Base-by-base conservation (phyloP, 2,113 vertebrate genomes). In the Patagioenas fasciata region DNA sequence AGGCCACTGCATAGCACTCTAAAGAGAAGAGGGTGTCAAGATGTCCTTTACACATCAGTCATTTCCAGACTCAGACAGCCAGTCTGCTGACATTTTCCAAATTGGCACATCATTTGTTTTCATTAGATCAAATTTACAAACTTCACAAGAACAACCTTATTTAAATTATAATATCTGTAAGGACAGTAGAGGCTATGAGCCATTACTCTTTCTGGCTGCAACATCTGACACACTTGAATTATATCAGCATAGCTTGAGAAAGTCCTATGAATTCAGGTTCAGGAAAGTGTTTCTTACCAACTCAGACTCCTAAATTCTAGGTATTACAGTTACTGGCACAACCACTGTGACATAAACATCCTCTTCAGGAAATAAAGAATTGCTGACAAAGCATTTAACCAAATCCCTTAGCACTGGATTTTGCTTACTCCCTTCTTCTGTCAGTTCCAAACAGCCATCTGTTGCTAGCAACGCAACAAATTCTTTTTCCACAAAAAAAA, bases 321-420 rank as follows among this genome's bases (percentile, higher is more conserved):
- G 28, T 42, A 67, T 9, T 78, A 58, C 67, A 91, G 58, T 50
- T 77, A 70, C 0, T 78, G 80, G 42, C 65, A 90, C 72, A 88
- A 86, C 21, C 21, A 57, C 11, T 10, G 38, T 62, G 69, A 78
- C 77, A 89, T 65, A 92, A 92, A 71, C 26, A 81, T 38, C 56
- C 48, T 79, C 85, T 86, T 64, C 65, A 50, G 50, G 51, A 58
- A 93, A 81, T n/a, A 80, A 85, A 38, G 20, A 73, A 74, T 48
- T 77, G 92, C 83, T 89, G 73, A 67, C 77, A 90, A 83, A 78
- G 64, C 83, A 84, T 88, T 91, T 84, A 74, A 91, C 11, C 54
- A 90, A 94, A 95, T 81, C 61, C 34, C 38, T 93, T 72, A 67
- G 34, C 78, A 65, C 1, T 60, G 32, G 32, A 78, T 60, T 92